A percentile compares a stretch with the other conserved stretches of the same genome.
Conservation (phyloP, 1,140 invertebrate species). For the Tetragnatha versicolor region DNA sequence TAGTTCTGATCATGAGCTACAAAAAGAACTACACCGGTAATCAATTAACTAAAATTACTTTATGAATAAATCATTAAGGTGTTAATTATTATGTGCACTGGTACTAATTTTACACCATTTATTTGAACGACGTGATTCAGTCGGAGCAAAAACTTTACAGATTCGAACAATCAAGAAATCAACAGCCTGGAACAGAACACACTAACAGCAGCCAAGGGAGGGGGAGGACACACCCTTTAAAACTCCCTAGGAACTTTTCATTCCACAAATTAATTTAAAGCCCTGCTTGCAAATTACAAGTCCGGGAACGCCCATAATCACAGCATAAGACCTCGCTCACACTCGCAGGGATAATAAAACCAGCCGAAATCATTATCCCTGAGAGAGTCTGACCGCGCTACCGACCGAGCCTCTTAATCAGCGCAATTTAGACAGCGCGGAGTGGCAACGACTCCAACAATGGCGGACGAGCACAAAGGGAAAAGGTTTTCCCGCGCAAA, state of each 20-base stretch:
- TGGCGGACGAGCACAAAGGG: not conserved
- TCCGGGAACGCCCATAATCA: not conserved
- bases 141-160: no score
- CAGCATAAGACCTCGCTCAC: conserved; percentile 1
- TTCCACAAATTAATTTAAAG: conserved; percentile 17
- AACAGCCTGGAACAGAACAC: not conserved
- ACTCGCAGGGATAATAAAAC: conserved; percentile 35
- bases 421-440: conserved; percentile 6
- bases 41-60: no score
- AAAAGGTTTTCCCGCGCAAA: conserved; percentile 1
- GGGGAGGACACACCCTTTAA: not conserved
- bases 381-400: no score
- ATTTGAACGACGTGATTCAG: no score
- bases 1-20: no score
- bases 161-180: no score
- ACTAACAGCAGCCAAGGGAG: not conserved
- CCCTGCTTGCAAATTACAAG: not conserved
- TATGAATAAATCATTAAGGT: no score
- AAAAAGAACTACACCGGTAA: no score
- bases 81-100: no score
- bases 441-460: conserved; percentile 12
- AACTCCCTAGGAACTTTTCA: not conserved
- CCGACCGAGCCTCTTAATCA: conserved; percentile 16
- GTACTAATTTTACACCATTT: no score
- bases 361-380: conserved; percentile 30